Percentiles rank a stretch among this genome's conserved stretches.
Conservation (phyloP, 1,140 invertebrate species). For the Manduca sexta region DNA sequence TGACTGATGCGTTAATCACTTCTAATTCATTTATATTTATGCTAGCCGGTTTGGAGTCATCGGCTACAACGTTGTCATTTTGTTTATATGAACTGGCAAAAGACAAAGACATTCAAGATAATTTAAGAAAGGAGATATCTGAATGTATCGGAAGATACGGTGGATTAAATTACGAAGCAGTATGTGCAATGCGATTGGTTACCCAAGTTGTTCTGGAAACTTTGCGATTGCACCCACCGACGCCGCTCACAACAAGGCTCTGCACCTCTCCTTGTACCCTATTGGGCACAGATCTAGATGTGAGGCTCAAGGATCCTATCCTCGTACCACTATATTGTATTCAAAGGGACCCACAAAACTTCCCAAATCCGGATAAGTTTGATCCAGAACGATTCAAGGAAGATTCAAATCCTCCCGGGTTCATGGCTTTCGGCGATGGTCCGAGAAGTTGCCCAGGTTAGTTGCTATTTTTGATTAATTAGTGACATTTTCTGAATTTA, state of each 20-base stretch:
- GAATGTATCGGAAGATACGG: constrained; percentile 39
- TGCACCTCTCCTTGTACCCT: constrained; percentile 59
- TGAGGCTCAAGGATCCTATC: constrained; percentile 73
- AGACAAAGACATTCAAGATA: constrained; percentile 73
- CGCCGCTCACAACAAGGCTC: constrained; percentile 74
- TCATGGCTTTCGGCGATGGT: constrained; percentile 68
- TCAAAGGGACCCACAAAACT: constrained; percentile 69
- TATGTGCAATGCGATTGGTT: constrained; percentile 75
- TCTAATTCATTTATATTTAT: constrained; percentile 74
- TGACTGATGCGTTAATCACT: constrained; percentile 62
- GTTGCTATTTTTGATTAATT: constrained; percentile 5
- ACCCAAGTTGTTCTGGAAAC: constrained; percentile 78
- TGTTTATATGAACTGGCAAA: constrained; percentile 73
- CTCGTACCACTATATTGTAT: constrained; percentile 77
- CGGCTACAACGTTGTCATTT: constrained; percentile 72
- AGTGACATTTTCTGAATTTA: too few species aligned
- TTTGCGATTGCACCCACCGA: constrained; percentile 77
- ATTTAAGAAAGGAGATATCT: constrained; percentile 70
- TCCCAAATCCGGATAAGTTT: constrained; percentile 74
- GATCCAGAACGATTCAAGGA: constrained; percentile 75
- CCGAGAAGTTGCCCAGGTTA: constrained; percentile 74
- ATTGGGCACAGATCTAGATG: constrained; percentile 50
- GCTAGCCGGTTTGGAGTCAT: constrained; percentile 76
- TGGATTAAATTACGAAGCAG: constrained; percentile 57
- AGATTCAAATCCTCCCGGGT: constrained; percentile 47